Evolutionary conservation across 2,888 invertebrate genomes (phyloP).

Genomic region (Dioctria rufipes): DNA sequence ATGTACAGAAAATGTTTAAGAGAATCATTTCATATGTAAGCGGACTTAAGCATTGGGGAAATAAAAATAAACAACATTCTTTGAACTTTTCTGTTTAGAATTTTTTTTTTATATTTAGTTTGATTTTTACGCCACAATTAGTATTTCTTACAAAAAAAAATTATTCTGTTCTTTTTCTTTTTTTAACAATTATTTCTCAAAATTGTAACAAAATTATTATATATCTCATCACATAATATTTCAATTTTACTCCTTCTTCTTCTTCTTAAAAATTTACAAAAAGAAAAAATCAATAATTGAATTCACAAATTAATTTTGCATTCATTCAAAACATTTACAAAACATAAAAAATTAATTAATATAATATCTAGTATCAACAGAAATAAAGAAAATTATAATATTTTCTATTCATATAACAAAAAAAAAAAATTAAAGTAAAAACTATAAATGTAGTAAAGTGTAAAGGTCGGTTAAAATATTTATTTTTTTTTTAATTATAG

Average conservation of each 20-base stretch:
- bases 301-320: conserved; percentile 28
- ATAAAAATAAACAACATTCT: conserved; percentile 35
- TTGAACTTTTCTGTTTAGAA: conserved; percentile 28
- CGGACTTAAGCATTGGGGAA: neutral
- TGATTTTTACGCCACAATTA: conserved; percentile 45
- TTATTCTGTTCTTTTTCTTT: neutral
- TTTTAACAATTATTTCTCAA: neutral
- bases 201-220: conserved; percentile 26
- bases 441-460: conserved; percentile 39
- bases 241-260: conserved; percentile 9
- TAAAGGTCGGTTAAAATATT: conserved; percentile 46
- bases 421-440: neutral
- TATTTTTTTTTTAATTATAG: conserved; percentile 2
- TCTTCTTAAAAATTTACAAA: conserved; percentile 29
- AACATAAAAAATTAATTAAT: neutral
- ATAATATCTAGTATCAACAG: conserved; percentile 39
- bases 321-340: conserved; percentile 16
- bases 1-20: too few species aligned
- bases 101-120: conserved; percentile 41
- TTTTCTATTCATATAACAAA: conserved; percentile 19
- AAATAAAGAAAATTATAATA: conserved; percentile 43
- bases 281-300: conserved; percentile 22
- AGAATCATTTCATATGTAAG: too few species aligned
- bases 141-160: conserved; percentile 40
- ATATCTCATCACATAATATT: conserved; percentile 22